Evolutionary conservation across 2,797 vertebrate genomes (phyloP), one percentile per base, ranked within the genome.

Genomic region (Naso thynnoides): DNA sequence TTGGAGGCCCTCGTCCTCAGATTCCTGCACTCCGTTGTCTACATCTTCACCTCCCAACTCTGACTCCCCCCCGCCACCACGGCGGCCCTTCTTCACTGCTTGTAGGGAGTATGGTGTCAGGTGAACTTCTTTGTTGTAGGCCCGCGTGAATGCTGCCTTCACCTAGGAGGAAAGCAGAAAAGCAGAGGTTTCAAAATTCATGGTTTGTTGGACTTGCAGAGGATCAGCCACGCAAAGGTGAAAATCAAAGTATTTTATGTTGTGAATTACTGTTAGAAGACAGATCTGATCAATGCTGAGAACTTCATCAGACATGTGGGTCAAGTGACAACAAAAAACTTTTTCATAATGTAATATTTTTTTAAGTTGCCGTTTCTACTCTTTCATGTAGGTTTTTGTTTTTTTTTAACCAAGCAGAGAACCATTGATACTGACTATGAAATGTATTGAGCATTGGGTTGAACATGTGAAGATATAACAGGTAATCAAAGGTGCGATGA

Each of bases 101-200:
- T 95, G 95, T 48, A 99, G 94, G 1, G 97, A 95, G 77, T 99
- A 99, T 0, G 98, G 98, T 2, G 94, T 96, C 73, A 96, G 89
- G 86, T 99, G 98, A 8, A 84, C 83, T 78, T 97, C 97, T 82
- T 91, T 98, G 92, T 99, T 99, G 86, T 99, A 99, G 0, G 95
- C 88, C 3, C 98, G 96, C 0, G 98, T 99, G 76, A 99, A 99
- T 9, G 98, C 96, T 5, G 97, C 96, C 88, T 99, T 99, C 59
- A 99, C 97, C 98, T 99, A 86, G 0, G 19, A 27, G 44, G 24
- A 71, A 33, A 69, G n/a, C n/a, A 18, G 4, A 24, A 58, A 15
- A 42, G 15, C 3, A 31, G 24, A 23, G 11, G 18, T 3, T 36
- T 74, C 11, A 59, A 21, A 55, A 58, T 3, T 52, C 5, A n/a